phyloP scores from a whole-genome alignment of 2,888 invertebrate genomes.

The Drosophila subquinaria region DNA sequence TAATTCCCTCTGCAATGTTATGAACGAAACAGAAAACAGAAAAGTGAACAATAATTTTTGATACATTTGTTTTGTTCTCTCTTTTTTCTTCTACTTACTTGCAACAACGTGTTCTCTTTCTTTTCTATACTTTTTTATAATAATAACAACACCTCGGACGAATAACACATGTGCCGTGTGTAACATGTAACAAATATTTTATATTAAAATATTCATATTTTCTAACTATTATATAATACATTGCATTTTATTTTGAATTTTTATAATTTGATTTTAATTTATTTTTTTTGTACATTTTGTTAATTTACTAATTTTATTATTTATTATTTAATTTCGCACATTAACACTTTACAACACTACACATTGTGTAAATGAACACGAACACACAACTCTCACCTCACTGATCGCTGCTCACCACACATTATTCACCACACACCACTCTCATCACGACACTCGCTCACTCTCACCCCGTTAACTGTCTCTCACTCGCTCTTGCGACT shows the following conservation, averaged over 20 bases:
- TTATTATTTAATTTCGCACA: conserved; percentile 64
- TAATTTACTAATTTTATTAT: conserved; percentile 55
- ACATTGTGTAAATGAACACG: conserved; percentile 12
- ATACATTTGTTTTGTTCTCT: conserved; percentile 57
- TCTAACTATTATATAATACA: neutral
- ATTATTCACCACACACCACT: conserved; percentile 20
- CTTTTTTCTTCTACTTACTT: conserved; percentile 41
- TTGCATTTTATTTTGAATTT: neutral
- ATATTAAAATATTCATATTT: conserved; percentile 10
- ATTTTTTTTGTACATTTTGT: conserved; percentile 32
- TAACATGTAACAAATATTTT: conserved; percentile 21
- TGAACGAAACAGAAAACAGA: conserved; percentile 11
- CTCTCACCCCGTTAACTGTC: neutral
- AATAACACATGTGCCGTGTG: conserved; percentile 14
- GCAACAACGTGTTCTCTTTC: conserved; percentile 6
- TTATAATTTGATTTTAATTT: conserved; percentile 9
- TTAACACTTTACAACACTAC: conserved; percentile 37
- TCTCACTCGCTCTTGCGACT: neutral
- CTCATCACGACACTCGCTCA: neutral
- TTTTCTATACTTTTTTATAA: conserved; percentile 5
- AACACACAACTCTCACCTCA: conserved; percentile 2
- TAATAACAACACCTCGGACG: conserved; percentile 18
- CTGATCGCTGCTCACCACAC: conserved; percentile 5
- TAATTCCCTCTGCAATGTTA: neutral
- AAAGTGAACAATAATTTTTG: conserved; percentile 50